phyloP scores from a whole-genome alignment of 2,113 vertebrate species.

The Oxygymnocypris stewartii region DNA sequence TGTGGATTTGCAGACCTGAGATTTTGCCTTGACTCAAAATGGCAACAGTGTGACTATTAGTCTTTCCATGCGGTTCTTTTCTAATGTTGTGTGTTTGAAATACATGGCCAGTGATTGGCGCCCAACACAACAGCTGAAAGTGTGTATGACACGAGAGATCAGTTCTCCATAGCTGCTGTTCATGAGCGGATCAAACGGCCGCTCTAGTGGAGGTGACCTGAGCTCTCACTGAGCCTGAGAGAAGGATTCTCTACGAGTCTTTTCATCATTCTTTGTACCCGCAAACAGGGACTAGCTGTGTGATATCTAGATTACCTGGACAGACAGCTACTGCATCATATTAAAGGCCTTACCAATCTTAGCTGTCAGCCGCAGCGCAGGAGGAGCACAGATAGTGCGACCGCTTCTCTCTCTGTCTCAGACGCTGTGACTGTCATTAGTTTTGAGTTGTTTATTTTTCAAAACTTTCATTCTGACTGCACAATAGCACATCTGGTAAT shows the following conservation, averaged over 20 bases:
- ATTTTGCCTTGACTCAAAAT: too few species aligned
- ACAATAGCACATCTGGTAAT: slow-evolving; percentile 14
- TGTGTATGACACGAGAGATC: slow-evolving; percentile 1
- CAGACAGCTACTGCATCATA: slow-evolving; percentile 74
- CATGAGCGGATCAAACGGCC: neutral
- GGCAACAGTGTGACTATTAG: neutral
- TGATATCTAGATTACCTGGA: slow-evolving; percentile 68
- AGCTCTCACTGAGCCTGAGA: slow-evolving; percentile 6
- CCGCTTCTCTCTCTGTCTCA: neutral
- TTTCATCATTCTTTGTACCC: slow-evolving; percentile 40
- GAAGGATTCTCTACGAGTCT: slow-evolving; percentile 40
- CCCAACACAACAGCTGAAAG: neutral
- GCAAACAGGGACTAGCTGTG: slow-evolving; percentile 56
- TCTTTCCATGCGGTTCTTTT: neutral
- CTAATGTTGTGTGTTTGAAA: neutral
- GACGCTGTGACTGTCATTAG: slow-evolving; percentile 23
- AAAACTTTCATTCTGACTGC: neutral
- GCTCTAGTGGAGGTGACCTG: neutral
- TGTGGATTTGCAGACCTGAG: too few species aligned
- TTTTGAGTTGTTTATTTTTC: neutral
- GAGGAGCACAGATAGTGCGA: slow-evolving; percentile 55
- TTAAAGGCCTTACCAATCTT: slow-evolving; percentile 78
- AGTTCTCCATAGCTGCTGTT: neutral
- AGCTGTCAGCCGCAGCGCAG: slow-evolving; percentile 66
- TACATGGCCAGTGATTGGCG: neutral